phyloP scores from a whole-genome alignment of 2,797 vertebrate genomes.

The Bradypodion pumilum region DNA sequence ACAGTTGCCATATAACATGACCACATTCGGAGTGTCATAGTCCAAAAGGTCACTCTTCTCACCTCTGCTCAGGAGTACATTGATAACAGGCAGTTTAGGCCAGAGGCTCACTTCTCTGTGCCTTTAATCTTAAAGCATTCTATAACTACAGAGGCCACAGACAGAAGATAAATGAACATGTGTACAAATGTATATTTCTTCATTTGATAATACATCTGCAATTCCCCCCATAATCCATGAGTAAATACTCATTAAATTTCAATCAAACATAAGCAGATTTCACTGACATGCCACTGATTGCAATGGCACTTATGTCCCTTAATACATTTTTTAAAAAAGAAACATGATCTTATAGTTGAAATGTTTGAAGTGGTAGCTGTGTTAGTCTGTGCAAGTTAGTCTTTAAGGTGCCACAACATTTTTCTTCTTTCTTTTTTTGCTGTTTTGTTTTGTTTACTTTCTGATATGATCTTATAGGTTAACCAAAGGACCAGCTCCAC shows the following conservation, averaged over 20 bases:
- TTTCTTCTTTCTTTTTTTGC: too few species aligned
- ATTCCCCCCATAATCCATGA: neutral
- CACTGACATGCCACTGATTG: neutral
- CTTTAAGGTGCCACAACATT: too few species aligned
- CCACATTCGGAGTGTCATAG: neutral
- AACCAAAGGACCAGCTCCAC: too few species aligned
- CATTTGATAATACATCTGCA: neutral
- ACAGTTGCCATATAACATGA: neutral
- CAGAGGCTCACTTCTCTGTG: neutral
- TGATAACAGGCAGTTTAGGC: too few species aligned
- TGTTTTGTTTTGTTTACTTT: too few species aligned
- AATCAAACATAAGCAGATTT: neutral
- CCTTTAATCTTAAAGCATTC: neutral
- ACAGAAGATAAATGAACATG: neutral
- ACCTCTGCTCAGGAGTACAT: neutral
- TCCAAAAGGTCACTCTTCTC: neutral
- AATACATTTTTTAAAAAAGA: neutral
- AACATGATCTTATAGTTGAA: neutral
- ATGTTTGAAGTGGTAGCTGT: too few species aligned
- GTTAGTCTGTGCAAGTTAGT: too few species aligned
- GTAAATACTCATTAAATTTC: neutral
- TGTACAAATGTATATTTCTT: neutral
- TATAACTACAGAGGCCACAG: neutral
- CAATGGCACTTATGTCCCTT: neutral
- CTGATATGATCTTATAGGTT: neutral